phyloP scores from a whole-genome alignment of 1,140 invertebrate genomes.

The Temnothorax curvispinosus region DNA sequence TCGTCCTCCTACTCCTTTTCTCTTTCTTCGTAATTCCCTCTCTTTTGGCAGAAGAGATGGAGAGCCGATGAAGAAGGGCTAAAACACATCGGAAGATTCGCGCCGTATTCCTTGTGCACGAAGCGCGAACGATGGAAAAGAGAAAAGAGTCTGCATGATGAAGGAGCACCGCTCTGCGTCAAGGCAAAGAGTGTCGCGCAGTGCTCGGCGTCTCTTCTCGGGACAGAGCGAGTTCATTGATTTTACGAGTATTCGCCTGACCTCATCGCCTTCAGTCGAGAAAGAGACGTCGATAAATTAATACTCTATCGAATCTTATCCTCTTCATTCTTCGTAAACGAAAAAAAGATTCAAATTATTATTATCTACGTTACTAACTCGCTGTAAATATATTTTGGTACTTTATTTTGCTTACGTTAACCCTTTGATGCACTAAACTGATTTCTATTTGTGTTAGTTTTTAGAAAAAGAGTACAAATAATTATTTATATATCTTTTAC shows the following conservation, averaged over 20 bases:
- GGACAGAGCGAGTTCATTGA: constrained; percentile 37
- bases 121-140: constrained; percentile 20
- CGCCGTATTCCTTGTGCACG: neutral
- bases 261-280: neutral
- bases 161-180: neutral
- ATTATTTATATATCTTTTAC: neutral
- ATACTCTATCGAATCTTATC: neutral
- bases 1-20: constrained; percentile 49
- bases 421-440: neutral
- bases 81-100: neutral
- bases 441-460: neutral
- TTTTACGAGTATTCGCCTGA: constrained; percentile 30
- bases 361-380: neutral
- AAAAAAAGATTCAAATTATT: neutral
- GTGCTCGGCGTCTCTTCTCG: neutral
- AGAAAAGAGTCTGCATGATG: constrained; percentile 17
- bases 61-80: constrained; percentile 4
- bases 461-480: neutral
- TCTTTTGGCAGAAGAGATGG: constrained; percentile 17
- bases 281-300: constrained; percentile 24
- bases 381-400: neutral
- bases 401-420: neutral
- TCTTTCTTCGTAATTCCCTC: constrained; percentile 35
- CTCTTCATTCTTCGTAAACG: neutral
- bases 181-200: neutral